Evolutionary conservation across 2,888 invertebrate species (phyloP), one percentile per base, ranked within the genome.

Genomic region (Cerastis leucographa): DNA sequence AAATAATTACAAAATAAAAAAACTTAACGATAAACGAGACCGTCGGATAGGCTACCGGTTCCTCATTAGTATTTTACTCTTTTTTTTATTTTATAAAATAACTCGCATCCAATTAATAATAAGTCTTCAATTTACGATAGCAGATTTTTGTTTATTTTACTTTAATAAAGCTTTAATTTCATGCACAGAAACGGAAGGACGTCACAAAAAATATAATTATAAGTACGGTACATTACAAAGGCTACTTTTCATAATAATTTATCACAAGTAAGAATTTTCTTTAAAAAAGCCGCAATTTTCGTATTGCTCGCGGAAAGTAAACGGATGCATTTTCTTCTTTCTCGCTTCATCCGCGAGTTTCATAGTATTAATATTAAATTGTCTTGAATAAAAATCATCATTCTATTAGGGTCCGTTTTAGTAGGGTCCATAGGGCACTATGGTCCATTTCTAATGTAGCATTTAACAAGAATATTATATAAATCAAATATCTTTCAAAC

Each of bases 21-120:
- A 40, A 44, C 25, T n/a, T 14, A 49, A 29, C 6, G 40, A 40
- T 54, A 11, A 49, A 0, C 9, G 42, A 0, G 11, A 54, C 40
- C 40, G 82, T 40, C 82, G 75, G 75, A 7, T 19, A 22, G 1
- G 7, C 49, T 66, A 44, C 49, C 17, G 19, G 8, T 9, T 19
- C 11, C 3, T 0, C 22, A 19, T 35, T 0, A 9, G 2, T 54
- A 40, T 71, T 71, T 51, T 49, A 14, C 17, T 29, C 0, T 42
- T 25, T 64, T n/a, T 12, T 64, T 22, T 1, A 1, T 11, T 14
- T 29, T 25, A 25, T 9, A 0, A 35, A 4, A 0, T 29, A 25
- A 42, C 5, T 19, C 35, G 35, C 35, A 35, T 35, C 35, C 35
- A 71, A 59, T 59, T 25, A 40, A 70, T 44, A 56, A 64, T 14